phyloP scores from a whole-genome alignment of 2,888 invertebrate genomes.

The Noctuana brunneofusca region DNA sequence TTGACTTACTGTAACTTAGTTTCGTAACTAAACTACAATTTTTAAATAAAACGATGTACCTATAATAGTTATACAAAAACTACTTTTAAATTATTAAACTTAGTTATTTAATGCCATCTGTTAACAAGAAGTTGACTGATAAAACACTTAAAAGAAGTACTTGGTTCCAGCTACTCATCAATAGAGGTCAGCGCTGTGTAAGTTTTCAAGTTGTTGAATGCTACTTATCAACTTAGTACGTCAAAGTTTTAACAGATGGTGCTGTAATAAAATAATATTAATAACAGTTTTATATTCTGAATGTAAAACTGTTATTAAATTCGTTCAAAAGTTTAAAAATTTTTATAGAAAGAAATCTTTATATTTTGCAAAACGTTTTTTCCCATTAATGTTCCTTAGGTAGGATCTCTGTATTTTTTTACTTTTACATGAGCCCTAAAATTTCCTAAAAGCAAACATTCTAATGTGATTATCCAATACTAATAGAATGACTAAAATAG shows the following conservation, averaged over 20 bases:
- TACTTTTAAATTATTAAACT: too few relatives aligned
- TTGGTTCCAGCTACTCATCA: conserved; percentile 61
- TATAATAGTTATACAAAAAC: too few relatives aligned
- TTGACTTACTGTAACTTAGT: too few relatives aligned
- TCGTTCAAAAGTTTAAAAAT: too few relatives aligned
- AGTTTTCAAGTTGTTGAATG: conserved; percentile 52
- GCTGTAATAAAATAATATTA: conserved; percentile 50
- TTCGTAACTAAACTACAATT: too few relatives aligned
- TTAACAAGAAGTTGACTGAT: conserved; percentile 47
- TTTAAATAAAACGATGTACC: too few relatives aligned
- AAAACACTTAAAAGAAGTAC: conserved; percentile 21
- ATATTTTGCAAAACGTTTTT: too few relatives aligned
- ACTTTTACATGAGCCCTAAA: too few relatives aligned
- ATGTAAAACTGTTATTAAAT: too few relatives aligned
- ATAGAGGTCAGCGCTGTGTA: conserved; percentile 65
- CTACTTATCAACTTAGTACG: conserved; percentile 62
- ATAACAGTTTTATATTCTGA: too few relatives aligned
- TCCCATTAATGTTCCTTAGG: too few relatives aligned
- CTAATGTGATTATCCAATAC: conserved; percentile 4
- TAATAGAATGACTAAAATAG: conserved; percentile 1
- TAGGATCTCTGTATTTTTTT: background rate
- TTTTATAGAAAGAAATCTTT: too few relatives aligned
- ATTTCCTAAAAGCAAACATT: background rate
- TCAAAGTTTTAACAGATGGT: conserved; percentile 62
- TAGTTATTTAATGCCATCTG: conserved; percentile 66